Evolutionary conservation across 1,140 invertebrate species (phyloP), one percentile per base, ranked within the genome.

Genomic region (Nasonia giraulti): DNA sequence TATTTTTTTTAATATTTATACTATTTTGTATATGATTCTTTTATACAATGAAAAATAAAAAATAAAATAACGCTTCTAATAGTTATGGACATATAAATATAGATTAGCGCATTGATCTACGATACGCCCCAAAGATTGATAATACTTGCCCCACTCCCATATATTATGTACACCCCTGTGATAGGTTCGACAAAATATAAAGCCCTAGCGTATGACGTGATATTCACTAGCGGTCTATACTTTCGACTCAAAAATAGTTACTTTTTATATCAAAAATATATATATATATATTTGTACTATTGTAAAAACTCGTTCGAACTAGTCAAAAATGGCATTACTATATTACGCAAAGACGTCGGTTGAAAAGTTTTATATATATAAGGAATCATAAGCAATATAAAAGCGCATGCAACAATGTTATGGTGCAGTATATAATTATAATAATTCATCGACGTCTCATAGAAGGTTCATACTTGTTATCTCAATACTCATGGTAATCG

Each of bases 341-440:
- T 77, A 77, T 23, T 47, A 71, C 31, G 11, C 17, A 47, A 31
- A 69, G 69, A 69, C 14, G 31, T 78, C 76, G 82, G 10, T 17
- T 33, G 33, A 78, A 62, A 84, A 79, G 68, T 84, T 84, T 20
- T 37, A 31, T 80, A 62, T 47, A 23, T 44, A 80, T 33, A 44
- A 75, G 83, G 83, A 84, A 74, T 80, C n/a, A 66, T 80, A 84
- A 50, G 66, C 83, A 84, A 62, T 84, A 74, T 62, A 74, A 40
- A 80, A 84, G 83, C 83, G 33, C 83, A 84, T 84, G 83, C 83
- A 84, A 66, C 11, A 55, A 44, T 14, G 31, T 69, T 55, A 69
- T 12, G 33, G 69, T 85, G 71, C 74, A 69, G 40, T 23, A 79
- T 62, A 66, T 44, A 44, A 27, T 27, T 44, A 44, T 44, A 44